These are phyloP conservation scores for Epistrophella euchroma DNA, from an alignment of 2,888 invertebrate genomes.

Conservation along the genomic window DNA sequence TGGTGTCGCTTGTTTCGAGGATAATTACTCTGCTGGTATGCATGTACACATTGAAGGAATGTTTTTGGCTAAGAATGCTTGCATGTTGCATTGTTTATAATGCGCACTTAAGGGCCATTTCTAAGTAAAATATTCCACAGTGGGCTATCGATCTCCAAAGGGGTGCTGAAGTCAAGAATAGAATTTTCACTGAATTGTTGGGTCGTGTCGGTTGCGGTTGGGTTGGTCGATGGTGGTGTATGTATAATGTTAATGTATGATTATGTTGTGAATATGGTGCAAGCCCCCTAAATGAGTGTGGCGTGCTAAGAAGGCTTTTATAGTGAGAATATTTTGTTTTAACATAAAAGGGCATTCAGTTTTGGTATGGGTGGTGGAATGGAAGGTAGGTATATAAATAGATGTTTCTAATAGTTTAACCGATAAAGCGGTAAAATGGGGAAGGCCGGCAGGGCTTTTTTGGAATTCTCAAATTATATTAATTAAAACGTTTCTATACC, in stretches of 20 bases:
- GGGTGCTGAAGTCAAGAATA: not conserved
- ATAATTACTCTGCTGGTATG: constrained; percentile 47
- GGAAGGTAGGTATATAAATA: not conserved
- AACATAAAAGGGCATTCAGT: constrained; percentile 26
- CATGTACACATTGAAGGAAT: constrained; percentile 21
- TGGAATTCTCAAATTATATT: constrained; percentile 22
- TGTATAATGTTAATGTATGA: not conserved
- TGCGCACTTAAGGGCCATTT: constrained; percentile 62
- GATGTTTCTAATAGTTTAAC: constrained; percentile 15
- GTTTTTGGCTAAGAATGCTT: constrained; percentile 47
- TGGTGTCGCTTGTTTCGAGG: constrained; percentile 54
- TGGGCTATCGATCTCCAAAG: constrained; percentile 35
- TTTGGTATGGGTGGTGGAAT: not conserved
- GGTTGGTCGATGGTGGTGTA: too few species aligned
- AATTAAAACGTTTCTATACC: constrained; percentile 12
- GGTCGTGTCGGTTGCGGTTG: too few species aligned
- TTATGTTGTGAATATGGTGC: not conserved
- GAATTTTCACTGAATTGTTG: constrained; percentile 4
- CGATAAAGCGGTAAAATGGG: not conserved
- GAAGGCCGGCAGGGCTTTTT: not conserved
- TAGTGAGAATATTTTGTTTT: constrained; percentile 27
- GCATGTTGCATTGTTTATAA: constrained; percentile 64
- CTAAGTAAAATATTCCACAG: constrained; percentile 44
- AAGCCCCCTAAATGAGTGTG: constrained; percentile 52
- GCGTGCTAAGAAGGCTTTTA: constrained; percentile 42